phyloP scores from a whole-genome alignment of 2,888 invertebrate species.

The Euphydryas editha region DNA sequence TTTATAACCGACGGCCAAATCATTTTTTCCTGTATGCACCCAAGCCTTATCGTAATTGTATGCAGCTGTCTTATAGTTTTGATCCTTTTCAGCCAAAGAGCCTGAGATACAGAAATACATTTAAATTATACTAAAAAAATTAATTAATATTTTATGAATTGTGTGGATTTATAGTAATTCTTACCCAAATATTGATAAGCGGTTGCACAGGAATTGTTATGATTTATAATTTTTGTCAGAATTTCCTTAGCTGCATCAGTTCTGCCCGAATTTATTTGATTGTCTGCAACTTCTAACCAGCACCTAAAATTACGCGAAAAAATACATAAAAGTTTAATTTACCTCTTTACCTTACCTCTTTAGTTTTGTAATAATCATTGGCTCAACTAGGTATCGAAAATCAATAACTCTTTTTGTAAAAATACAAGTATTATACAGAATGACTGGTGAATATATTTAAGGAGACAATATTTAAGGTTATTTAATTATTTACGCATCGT shows the following conservation, averaged over 20 bases:
- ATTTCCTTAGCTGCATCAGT: constrained; percentile 94
- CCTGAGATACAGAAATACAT: constrained; percentile 76
- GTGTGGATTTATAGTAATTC: not conserved
- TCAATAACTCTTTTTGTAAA: no score
- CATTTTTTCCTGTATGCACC: constrained; percentile 91
- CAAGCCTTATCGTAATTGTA: constrained; percentile 93
- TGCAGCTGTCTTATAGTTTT: constrained; percentile 93
- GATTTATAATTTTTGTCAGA: constrained; percentile 89
- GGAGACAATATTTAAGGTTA: no score
- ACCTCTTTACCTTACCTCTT: no score
- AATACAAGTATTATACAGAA: no score
- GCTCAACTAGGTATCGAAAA: no score
- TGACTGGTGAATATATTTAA: no score
- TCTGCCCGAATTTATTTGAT: constrained; percentile 88
- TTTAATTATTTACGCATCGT: no score
- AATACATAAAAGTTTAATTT: not conserved
- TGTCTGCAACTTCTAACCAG: constrained; percentile 97
- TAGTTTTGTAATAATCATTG: no score
- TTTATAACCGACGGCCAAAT: constrained; percentile 95
- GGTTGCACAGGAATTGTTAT: constrained; percentile 94
- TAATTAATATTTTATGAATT: not conserved
- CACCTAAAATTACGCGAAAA: constrained; percentile 77
- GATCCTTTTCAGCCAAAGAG: constrained; percentile 95
- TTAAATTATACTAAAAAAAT: not conserved
- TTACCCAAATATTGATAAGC: constrained; percentile 92